These are phyloP conservation scores for Nixonia krombeini DNA, from an alignment of 1,140 invertebrate genomes.

Conservation along the genomic window DNA sequence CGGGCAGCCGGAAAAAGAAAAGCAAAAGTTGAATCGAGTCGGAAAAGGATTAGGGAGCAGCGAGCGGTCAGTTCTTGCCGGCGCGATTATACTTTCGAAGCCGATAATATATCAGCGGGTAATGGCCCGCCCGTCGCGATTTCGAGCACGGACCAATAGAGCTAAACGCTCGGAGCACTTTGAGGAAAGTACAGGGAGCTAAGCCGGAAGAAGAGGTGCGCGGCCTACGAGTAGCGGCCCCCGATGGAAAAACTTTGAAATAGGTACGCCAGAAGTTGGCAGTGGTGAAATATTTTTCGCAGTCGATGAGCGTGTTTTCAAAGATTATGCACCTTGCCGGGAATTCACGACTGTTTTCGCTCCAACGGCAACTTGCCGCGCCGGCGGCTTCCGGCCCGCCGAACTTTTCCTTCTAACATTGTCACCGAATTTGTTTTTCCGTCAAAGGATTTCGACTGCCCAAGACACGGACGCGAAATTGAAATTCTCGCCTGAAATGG, in stretches of 20 bases:
- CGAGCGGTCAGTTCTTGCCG: slow-evolving; percentile 43
- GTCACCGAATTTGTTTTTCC: no score
- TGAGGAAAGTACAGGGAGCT: slow-evolving; percentile 25
- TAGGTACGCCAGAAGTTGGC: not conserved
- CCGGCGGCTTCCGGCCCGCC: not conserved
- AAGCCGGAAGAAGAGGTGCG: slow-evolving; percentile 10
- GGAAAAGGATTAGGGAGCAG: slow-evolving; percentile 19
- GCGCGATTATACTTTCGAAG: slow-evolving; percentile 64
- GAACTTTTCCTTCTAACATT: not conserved
- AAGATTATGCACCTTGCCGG: not conserved
- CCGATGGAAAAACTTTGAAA: slow-evolving; percentile 1
- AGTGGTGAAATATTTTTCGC: not conserved
- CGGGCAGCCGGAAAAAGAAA: slow-evolving; percentile 19
- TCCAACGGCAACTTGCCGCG: not conserved
- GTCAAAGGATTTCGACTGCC: no score
- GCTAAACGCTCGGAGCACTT: slow-evolving; percentile 46
- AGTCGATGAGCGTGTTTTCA: not conserved
- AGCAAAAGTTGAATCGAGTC: slow-evolving; percentile 11
- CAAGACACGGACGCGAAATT: no score
- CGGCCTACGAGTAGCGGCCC: slow-evolving; percentile 13
- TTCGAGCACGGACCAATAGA: slow-evolving; percentile 51
- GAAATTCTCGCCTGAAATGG: no score
- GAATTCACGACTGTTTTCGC: not conserved
- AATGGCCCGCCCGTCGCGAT: slow-evolving; percentile 58
- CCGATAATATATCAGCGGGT: slow-evolving; percentile 66